Base-by-base conservation (phyloP, 2,797 vertebrate genomes). In the Varecia variegata region DNA sequence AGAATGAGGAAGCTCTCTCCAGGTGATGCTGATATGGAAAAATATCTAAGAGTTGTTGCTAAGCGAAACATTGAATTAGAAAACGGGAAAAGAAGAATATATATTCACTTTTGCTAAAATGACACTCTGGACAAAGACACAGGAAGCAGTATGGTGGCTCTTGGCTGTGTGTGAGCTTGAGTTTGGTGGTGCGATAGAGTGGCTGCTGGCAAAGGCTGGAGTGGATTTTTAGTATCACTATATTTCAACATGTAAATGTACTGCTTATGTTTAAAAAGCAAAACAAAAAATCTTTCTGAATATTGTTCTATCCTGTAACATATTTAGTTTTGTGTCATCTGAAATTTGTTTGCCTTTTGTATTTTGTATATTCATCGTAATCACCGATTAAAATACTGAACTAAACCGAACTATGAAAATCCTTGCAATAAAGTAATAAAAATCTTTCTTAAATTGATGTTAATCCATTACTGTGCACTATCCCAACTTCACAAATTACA, bases 361-460 rank as follows among this genome's bases (percentile, higher is more conserved):
- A 58, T 74, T 91, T 65, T 87, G 3, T 71, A 65, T 56, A 76
- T 40, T 80, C 47, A 76, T 91, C 45, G 60, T 76, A 43, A n/a
- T 52, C 54, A 52, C 0, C 81, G 58, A 70, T 50, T 73, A 90
- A 62, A 94, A 88, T 88, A 81, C 7, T 71, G 25, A 92, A 62
- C 50, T 74, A 15, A 90, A 85, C 7, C 62, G 56, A 96, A 70
- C 38, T 45, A 86, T 25, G 38, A 60, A 85, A 76, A 96, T 86
- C n/a, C 18, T 93, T 67, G 30, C 68, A 79, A 84, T 47, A 83
- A 92, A 92, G 40, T 86, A 94, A 88, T 76, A 67, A 70, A 92
- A 92, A 60, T 40, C 23, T 58, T 93, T 81, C 73, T 88, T 73
- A 97, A 54, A 87, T 12, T 30, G 43, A 47, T 84, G 65, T n/a